These are phyloP conservation scores for Stigmatopora nigra DNA, from an alignment of 2,113 vertebrate species.

Conservation along the genomic window DNA sequence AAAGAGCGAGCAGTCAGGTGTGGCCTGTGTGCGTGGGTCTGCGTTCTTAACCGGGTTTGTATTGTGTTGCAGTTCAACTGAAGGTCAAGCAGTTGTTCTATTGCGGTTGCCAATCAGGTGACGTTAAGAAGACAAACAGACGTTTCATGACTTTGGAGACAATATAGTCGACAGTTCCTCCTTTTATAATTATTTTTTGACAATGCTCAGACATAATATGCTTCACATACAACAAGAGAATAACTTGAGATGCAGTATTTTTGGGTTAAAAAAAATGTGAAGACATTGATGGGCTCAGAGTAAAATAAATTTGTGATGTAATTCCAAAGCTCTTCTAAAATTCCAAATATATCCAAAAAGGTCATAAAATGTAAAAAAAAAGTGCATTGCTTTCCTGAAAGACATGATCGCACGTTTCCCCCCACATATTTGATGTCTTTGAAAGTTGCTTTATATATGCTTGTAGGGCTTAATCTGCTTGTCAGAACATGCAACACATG, in stretches of 20 bases:
- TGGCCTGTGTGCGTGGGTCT: constrained; percentile 26
- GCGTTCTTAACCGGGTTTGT: constrained; percentile 47
- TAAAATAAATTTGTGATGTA: too few relatives aligned
- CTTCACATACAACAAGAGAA: background rate
- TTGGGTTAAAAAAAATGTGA: background rate
- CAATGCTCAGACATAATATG: background rate
- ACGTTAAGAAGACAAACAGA: constrained; percentile 9
- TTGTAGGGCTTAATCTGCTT: background rate
- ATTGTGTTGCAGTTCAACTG: constrained; percentile 52
- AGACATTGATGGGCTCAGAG: background rate
- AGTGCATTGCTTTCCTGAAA: background rate
- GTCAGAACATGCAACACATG: background rate
- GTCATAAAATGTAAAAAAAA: too few relatives aligned
- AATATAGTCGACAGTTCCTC: background rate
- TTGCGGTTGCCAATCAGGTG: constrained; percentile 32
- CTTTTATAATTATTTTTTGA: background rate
- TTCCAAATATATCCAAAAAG: too few relatives aligned
- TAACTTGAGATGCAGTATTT: background rate
- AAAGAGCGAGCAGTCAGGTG: constrained; percentile 46
- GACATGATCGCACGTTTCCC: constrained; percentile 9
- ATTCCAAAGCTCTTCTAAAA: too few relatives aligned
- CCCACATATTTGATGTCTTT: constrained; percentile 2
- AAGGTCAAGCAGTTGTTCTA: constrained; percentile 47
- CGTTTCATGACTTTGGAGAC: background rate
- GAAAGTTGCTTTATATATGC: constrained; percentile 3